Evolutionary conservation across 2,113 vertebrate genomes (phyloP).

Genomic region (Podilymbus podiceps): DNA sequence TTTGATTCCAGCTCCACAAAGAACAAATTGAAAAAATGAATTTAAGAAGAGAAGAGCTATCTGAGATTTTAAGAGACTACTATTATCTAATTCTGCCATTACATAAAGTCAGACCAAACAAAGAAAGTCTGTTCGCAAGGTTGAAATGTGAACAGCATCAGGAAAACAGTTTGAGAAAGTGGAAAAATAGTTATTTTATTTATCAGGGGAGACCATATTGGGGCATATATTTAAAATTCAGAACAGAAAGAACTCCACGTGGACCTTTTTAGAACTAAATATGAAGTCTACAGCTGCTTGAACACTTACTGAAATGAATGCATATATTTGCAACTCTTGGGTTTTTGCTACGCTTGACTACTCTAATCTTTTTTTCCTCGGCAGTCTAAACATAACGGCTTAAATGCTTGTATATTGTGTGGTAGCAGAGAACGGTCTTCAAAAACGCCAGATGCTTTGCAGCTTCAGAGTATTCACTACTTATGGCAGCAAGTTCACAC

Average conservation of each 20-base stretch:
- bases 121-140: not conserved
- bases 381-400: not conserved
- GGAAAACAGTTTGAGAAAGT: not conserved
- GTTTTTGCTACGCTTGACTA: not conserved
- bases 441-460: not conserved
- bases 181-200: not conserved
- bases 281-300: constrained; percentile 1
- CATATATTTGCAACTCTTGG: not conserved
- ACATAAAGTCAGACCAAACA: not conserved
- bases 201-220: not conserved
- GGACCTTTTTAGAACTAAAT: constrained; percentile 20
- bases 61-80: not conserved
- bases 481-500: not conserved
- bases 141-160: not conserved
- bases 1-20: not conserved
- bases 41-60: not conserved
- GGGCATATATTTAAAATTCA: not conserved
- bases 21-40: not conserved
- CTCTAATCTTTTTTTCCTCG: not conserved
- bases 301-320: constrained; percentile 24
- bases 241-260: not conserved
- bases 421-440: not conserved
- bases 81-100: not conserved
- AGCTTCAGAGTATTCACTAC: not conserved
- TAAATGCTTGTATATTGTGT: not conserved